phyloP scores from a whole-genome alignment of 1,140 invertebrate species.

The Pachypsylla venusta region DNA sequence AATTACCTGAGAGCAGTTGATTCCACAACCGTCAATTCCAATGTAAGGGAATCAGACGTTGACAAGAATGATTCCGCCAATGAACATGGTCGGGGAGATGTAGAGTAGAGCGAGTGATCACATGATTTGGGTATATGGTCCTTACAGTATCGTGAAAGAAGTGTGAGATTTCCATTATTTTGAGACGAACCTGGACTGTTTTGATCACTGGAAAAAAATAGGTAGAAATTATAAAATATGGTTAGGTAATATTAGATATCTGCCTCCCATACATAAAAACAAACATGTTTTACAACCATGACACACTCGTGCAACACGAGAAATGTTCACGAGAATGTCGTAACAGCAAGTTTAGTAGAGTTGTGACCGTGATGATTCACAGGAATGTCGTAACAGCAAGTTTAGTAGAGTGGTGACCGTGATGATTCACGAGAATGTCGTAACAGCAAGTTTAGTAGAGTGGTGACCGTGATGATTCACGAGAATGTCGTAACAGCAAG shows the following conservation, averaged over 20 bases:
- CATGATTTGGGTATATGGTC: slow-evolving; percentile 60
- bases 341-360: too few relatives aligned
- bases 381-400: too few relatives aligned
- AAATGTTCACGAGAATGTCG: too few relatives aligned
- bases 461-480: too few relatives aligned
- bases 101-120: slow-evolving; percentile 50
- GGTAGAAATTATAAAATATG: neutral
- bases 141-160: slow-evolving; percentile 59
- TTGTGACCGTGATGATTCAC: too few relatives aligned
- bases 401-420: too few relatives aligned
- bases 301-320: too few relatives aligned
- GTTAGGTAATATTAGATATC: neutral
- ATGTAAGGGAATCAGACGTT: slow-evolving; percentile 56
- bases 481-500: too few relatives aligned
- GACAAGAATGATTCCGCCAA: slow-evolving; percentile 70
- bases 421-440: too few relatives aligned
- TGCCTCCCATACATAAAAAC: neutral
- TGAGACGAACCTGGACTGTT: neutral
- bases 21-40: slow-evolving; percentile 60
- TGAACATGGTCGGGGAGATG: slow-evolving; percentile 49
- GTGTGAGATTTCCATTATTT: slow-evolving; percentile 41
- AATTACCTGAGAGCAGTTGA: slow-evolving; percentile 64
- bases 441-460: too few relatives aligned
- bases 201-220: slow-evolving; percentile 1
- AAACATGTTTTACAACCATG: neutral